Evolutionary conservation across 2,888 invertebrate genomes (phyloP), one percentile per base, ranked within the genome.

Genomic region (Volucella bombylans): DNA sequence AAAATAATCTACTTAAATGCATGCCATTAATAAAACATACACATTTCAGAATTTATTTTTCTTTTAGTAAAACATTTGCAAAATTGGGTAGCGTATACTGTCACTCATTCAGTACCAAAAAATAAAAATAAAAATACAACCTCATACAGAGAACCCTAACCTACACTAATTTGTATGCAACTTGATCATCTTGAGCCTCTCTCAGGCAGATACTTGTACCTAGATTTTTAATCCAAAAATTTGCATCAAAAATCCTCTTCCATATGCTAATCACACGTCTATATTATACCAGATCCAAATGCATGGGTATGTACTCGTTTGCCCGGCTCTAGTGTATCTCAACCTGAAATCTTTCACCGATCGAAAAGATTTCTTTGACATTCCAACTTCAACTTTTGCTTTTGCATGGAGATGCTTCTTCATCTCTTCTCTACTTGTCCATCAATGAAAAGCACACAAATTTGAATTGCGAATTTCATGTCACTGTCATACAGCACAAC

Each of bases 401-500:
- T 31, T 0, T 31, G 6, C 39, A 45, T 50, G 59, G 12, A 55
- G 52, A 52, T n/a, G 31, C 10, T 8, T 38, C 38, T 50, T 43
- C 43, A 68, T 69, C 14, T 31, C 31, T 31, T 31, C 31, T 31
- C n/a, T 64, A 52, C 64, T 49, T 79, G 62, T 61, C 31, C 71
- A 55, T 72, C 71, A 77, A 85, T 76, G 76, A 72, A 85, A 80
- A 69, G 54, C 67, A 52, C 69, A 62, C 50, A 74, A 73, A 88
- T 90, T 90, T 90, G 91, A 90, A 90, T 90, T 90, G 89, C 90
- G 89, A 90, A 89, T 87, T 88, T 78, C 79, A 72, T 81, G 85
- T 85, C 85, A 85, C 74, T 85, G 85, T 85, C 85, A 85, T 85
- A 77, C 85, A 68, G 83, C 74, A 83, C 82, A 64, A 59, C 64